Conservation (phyloP, 2,888 invertebrate genomes). For the Stenichneumon culpator region DNA sequence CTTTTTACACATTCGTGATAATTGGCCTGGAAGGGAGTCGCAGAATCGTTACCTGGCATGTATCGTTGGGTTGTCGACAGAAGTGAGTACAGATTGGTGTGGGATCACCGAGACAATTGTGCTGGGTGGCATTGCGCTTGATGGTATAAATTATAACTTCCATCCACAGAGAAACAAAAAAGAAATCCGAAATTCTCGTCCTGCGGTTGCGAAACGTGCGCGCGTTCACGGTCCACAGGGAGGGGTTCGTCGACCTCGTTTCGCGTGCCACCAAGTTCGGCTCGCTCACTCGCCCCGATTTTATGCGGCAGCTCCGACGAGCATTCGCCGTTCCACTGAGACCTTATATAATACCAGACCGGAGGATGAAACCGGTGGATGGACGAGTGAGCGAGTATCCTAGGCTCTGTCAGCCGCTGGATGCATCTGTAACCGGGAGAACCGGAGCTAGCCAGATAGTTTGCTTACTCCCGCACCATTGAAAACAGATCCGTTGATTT, state of each 20-base stretch:
- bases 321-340: conserved; percentile 44
- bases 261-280: conserved; percentile 52
- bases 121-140: not conserved
- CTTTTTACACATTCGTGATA: not conserved
- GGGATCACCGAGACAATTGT: conserved; percentile 36
- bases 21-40: too few species aligned
- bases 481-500: conserved; percentile 49
- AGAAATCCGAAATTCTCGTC: not conserved
- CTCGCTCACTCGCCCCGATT: conserved; percentile 43
- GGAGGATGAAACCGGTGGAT: conserved; percentile 46
- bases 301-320: conserved; percentile 52
- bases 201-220: conserved; percentile 20
- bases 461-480: conserved; percentile 21
- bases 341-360: conserved; percentile 25
- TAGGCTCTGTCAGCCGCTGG: conserved; percentile 1
- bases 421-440: conserved; percentile 29
- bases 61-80: too few species aligned
- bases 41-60: too few species aligned
- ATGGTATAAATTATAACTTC: not conserved
- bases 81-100: conserved; percentile 11
- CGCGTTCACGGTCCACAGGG: conserved; percentile 35
- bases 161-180: not conserved
- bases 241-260: conserved; percentile 58
- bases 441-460: conserved; percentile 1
- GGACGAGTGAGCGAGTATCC: conserved; percentile 29